These are phyloP conservation scores for Sitta europaea DNA, from an alignment of 2,113 vertebrate species.

Conservation along the genomic window DNA sequence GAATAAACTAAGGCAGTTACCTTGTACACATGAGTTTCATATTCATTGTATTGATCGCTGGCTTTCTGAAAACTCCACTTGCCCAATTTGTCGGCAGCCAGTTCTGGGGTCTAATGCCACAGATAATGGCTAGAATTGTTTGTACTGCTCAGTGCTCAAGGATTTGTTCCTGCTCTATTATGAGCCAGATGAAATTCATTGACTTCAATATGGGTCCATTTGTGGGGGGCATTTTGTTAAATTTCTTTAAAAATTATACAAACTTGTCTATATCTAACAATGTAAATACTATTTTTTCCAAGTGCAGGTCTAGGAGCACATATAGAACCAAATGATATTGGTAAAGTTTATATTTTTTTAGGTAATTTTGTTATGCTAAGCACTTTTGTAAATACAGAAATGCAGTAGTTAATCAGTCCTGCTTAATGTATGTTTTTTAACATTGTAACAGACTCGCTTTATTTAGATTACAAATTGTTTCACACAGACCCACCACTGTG, in stretches of 20 bases:
- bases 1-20: conserved; percentile 91
- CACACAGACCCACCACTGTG: conserved; percentile 57
- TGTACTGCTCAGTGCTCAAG: background rate
- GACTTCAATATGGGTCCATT: conserved; percentile 5
- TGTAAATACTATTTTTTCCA: conserved; percentile 67
- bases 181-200: conserved; percentile 18
- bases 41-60: conserved; percentile 96
- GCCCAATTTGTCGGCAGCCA: conserved; percentile 91
- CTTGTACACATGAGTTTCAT: conserved; percentile 92
- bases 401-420: conserved; percentile 49
- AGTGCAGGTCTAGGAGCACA: conserved; percentile 64
- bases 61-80: conserved; percentile 96
- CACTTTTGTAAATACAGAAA: conserved; percentile 75
- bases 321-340: conserved; percentile 71
- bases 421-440: conserved; percentile 59
- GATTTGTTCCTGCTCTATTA: conserved; percentile 31
- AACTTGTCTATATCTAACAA: conserved; percentile 63
- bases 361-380: conserved; percentile 71
- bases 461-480: conserved; percentile 63
- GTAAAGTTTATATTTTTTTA: conserved; percentile 77
- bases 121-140: conserved; percentile 15
- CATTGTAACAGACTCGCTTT: conserved; percentile 31
- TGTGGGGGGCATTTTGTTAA: conserved; percentile 60
- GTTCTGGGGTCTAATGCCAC: conserved; percentile 68
- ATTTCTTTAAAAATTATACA: conserved; percentile 50